Base-by-base conservation (phyloP, 2,888 invertebrate species). In the Heliconius erato region DNA sequence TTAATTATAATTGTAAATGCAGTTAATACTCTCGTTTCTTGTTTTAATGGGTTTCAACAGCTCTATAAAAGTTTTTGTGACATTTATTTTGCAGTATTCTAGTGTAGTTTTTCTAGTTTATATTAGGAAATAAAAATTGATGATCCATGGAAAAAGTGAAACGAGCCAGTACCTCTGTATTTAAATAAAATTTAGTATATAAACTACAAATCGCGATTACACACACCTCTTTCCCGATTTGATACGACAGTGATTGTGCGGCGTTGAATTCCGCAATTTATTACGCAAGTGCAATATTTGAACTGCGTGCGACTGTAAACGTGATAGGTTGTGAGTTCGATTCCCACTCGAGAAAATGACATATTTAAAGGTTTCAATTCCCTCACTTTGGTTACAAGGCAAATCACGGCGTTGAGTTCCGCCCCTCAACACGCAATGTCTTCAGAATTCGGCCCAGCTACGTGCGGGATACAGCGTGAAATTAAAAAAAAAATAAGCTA, bases 401-500 rank as follows among this genome's bases (percentile, higher is more conserved):
- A 63, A 11, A 63, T 11, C 3, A 4, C 63, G n/a, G 63, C n/a
- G 63, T n/a, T 63, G n/a, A n/a, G n/a, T n/a, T 11, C 7, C 11
- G 11, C n/a, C 9, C n/a, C 3, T n/a, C 11, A 63, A n/a, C n/a
- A n/a, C n/a, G 23, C 2, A 12, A 12, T 4, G n/a, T 1, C 23
- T 54, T 7, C 7, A 23, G 23, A 54, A 54, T 23, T 23, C 2
- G 23, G 54, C 23, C 16, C 16, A 19, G 54, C 54, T 11, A 40
- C 1, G 16, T 54, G 44, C 14, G 14, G 14, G 44, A 54, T 2
- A 54, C 54, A 54, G 23, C 2, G 54, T 54, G 0, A 54, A 54
- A 7, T 54, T 7, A 54, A 54, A 54, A 49, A 44, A n/a, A 54
- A 54, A 54, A 54, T 79, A 83, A 84, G 79, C 82, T 85, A 85